Base-by-base conservation (phyloP, 2,113 vertebrate genomes). In the Thinocorus orbignyianus region DNA sequence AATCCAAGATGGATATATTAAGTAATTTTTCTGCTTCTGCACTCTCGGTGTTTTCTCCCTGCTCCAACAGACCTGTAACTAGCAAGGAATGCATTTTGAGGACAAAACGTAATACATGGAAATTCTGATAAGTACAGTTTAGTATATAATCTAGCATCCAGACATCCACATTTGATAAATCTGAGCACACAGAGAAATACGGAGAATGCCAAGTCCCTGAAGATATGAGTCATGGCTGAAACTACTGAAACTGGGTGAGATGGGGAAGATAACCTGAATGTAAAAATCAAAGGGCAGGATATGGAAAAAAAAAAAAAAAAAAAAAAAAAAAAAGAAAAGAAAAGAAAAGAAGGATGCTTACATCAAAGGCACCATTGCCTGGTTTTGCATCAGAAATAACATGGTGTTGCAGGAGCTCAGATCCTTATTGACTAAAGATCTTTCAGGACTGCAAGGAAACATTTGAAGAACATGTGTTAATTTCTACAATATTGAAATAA, bases 311-410 rank as follows among this genome's bases (percentile, higher is more conserved):
- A 7, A 9, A 42, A 39, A 66, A 49, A 37, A 16, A 48, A 39
- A 52, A 49, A 42, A 0, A 1, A 4, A 16, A 7, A 49, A 42
- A 0, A 1, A 4, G 13, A 7, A 51, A 42, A 26, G 9, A 9
- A 42, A 39, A 66, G 42, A 37, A 19, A 48, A 39, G 44, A 49
- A 25, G 44, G 16, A 44, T 57, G 10, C 5, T 71, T 86, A 35
- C 37, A 35, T 51, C 26, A 72, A 80, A 78, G 42, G 23, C 2
- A 72, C 4, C 1, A 7, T 35, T 77, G 26, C 8, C 14, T 48
- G 10, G 3, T 77, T 81, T 58, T 77, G 12, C 10, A 64, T 48
- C 39, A 85, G 65, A 79, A 93, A 82, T 42, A 64, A 60, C 14
- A 11, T 5, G 14, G 15, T 44, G 46, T 42, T 91, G 28, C 7